Evolutionary conservation across 1,140 invertebrate species (phyloP), one percentile per base, ranked within the genome.

Genomic region (Drosophila athabasca): DNA sequence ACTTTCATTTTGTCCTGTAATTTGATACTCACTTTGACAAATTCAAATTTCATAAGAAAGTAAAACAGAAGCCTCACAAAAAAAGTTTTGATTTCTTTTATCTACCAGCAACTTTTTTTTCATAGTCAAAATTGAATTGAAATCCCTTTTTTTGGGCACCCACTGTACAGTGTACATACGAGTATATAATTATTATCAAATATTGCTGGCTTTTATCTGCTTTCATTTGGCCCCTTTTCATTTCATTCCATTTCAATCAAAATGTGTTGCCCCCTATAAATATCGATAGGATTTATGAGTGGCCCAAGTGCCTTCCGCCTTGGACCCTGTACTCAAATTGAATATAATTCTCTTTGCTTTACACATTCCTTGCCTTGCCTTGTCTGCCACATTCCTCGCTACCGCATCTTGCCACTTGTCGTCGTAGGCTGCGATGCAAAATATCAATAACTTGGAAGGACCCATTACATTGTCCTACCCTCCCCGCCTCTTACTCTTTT

Each of bases 221-320:
- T 45, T 68, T 43, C 31, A 35, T 35, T 35, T 11, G 8, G 31
- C 2, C 31, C 31, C 31, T 50, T 57, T 68, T 11, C 62, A 19
- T 48, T 45, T 17, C 31, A 48, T 43, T 43, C 45, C 45, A 69
- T 43, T 43, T 52, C 45, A 69, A 69, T 69, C 68, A 68, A 69
- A 69, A 58, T 68, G 15, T 24, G 11, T 29, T 44, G 35, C 49
- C 3, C 45, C 45, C 24, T 64, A 69, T 69, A 69, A 69, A 69
- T 69, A 69, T 68, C 64, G 41, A 68, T 50, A 65, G 64, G 68
- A 69, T 69, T 69, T 68, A 69, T 69, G 66, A 22, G 8, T 35
- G 31, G 9, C 31, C 31, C 31, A 35, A 35, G 31, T 11, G 17
- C 24, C 17, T 45, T 67, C 13, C 60, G 61, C 61, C 17, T 65